Evolutionary conservation across 1,140 invertebrate species (phyloP), one percentile per base, ranked within the genome.

Genomic region (Bombus waltoni): DNA sequence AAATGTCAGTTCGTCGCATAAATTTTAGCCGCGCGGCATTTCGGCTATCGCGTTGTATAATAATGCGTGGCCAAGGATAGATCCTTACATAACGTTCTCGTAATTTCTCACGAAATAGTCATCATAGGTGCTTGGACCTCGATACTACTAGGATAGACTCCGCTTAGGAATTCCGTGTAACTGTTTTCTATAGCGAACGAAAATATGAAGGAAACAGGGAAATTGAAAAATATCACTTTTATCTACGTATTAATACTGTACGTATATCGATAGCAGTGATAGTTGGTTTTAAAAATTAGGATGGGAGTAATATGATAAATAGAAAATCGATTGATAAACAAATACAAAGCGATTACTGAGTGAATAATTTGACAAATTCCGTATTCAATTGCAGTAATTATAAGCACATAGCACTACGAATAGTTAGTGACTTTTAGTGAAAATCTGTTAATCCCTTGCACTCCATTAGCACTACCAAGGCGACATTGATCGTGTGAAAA

Each of bases 81-180:
- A 5, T 13, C n/a, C 15, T 85, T 85, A 62, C 11, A 28, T n/a
- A 80, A 85, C 9, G 1, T 6, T 35, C 28, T 13, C 76, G 76
- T 72, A 85, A 85, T 65, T 18, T 42, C 8, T 80, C 65, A 80
- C 13, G 76, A 66, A 85, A 85, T 13, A 28, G 28, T 65, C 28
- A 35, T n/a, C 35, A 22, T 2, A 8, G 9, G 35, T 80, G 18
- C 42, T 80, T 42, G 11, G 77, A 71, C 68, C 53, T 65, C 15
- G 22, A 59, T 38, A 65, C 15, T 32, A 32, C 32, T 32, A 32
- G 32, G 32, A 32, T 32, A 32, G 32, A 32, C 32, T 32, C 0
- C 35, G 11, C 53, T 22, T 53, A 15, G 28, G 28, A 66, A 44
- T 47, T 84, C n/a, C 53, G 65, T n/a, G 8, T 22, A 10, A 38